phyloP scores from a whole-genome alignment of 2,797 vertebrate genomes.

The Macropodus opercularis region DNA sequence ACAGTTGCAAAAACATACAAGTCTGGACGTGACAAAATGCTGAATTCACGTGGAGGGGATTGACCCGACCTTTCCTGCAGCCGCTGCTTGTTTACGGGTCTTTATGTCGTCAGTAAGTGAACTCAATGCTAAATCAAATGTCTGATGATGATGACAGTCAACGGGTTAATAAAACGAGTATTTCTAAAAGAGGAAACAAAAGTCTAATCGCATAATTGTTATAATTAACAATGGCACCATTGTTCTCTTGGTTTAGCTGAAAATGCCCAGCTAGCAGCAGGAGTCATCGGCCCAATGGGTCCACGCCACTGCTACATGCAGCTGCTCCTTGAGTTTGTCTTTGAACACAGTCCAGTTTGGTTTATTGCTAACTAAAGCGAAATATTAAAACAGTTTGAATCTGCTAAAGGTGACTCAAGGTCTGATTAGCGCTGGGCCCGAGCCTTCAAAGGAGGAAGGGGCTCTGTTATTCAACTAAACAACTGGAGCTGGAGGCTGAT shows the following conservation, averaged over 20 bases:
- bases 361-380: slow-evolving; percentile 8
- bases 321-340: not conserved
- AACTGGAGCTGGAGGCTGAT: not conserved
- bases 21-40: too few species aligned
- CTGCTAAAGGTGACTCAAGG: not conserved
- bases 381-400: not conserved
- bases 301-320: slow-evolving; percentile 21
- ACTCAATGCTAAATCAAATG: too few species aligned
- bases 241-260: slow-evolving; percentile 21
- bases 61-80: too few species aligned
- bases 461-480: not conserved
- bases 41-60: too few species aligned
- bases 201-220: not conserved
- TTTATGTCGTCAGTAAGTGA: too few species aligned
- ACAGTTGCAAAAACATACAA: too few species aligned
- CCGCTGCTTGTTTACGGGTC: too few species aligned
- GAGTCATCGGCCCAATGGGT: slow-evolving; percentile 10
- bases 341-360: not conserved
- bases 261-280: slow-evolving; percentile 28
- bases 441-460: not conserved
- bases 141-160: too few species aligned
- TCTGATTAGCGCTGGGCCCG: slow-evolving; percentile 4
- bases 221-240: slow-evolving; percentile 5
- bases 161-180: too few species aligned
- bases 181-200: not conserved